Evolutionary conservation across 2,797 vertebrate species (phyloP), one percentile per base, ranked within the genome.

Genomic region (Syndactyla subalaris): DNA sequence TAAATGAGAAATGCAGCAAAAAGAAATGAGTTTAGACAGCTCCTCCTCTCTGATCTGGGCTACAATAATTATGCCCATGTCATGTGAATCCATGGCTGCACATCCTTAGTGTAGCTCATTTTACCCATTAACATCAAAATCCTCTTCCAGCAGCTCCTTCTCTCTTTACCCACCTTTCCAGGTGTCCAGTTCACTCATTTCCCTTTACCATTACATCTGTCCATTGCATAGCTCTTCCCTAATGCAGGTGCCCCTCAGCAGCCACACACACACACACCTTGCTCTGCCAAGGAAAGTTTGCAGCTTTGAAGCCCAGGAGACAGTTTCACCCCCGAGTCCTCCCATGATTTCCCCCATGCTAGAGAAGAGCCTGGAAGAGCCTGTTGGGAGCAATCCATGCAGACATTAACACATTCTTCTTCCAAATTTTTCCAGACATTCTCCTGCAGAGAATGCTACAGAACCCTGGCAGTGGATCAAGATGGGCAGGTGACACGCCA

Each of bases 1-100:
- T 94, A 93, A 95, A 97, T 89, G 77, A 95, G 84, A 96, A 94
- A 89, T 32, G 86, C 77, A 71, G 85, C 82, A 82, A 67, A 89
- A 92, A 88, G 78, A 89, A 95, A 95, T 89, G 19, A 90, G 51
- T 86, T 93, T n/a, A 81, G 91, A 70, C 76, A 92, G 85, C 87
- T 86, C 85, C 91, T 95, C 91, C 85, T 92, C 73, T 94, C 79
- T 59, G 87, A 93, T 96, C 80, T 57, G 41, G 51, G 62, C 70
- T 83, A 7, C 19, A 84, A 46, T 62, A 72, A 92, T 87, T 88
- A 92, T 26, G 38, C 18, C 62, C 51, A 11, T 0, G 2, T 73
- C 3, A 2, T 15, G 23, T 21, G 51, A 85, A 89, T 75, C 92
- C 87, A 75, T 1, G 51, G 76, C 54, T 73, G 58, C 0, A 0